Conservation (phyloP, 2,113 vertebrate genomes). For the Dipodomys spectabilis region DNA sequence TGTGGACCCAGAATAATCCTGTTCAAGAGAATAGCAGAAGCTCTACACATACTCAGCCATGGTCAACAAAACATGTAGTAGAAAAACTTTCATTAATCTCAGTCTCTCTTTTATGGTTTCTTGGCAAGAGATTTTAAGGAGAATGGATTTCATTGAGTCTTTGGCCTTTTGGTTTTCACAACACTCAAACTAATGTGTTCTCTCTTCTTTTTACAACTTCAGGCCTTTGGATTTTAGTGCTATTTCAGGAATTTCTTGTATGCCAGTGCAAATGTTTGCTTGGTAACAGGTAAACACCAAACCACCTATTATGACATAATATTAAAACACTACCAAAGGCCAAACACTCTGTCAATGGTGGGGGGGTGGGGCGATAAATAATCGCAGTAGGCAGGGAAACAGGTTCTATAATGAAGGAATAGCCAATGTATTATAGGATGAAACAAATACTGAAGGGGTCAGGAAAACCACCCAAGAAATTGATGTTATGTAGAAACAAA, state of each 20-base stretch:
- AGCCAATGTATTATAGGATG: background rate
- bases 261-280: background rate
- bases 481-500: background rate
- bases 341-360: background rate
- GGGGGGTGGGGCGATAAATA: background rate
- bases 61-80: background rate
- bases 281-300: background rate
- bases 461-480: background rate
- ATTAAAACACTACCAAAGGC: background rate
- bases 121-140: background rate
- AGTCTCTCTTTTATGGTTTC: background rate
- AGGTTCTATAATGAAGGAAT: background rate
- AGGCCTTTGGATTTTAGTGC: background rate
- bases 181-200: background rate
- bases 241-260: constrained; percentile 10
- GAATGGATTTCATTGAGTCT: background rate
- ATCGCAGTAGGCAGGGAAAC: background rate
- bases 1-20: background rate
- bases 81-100: background rate
- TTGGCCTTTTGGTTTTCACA: background rate
- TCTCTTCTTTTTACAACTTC: background rate
- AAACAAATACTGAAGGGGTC: background rate
- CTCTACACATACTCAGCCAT: background rate
- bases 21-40: background rate
- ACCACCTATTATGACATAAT: background rate